Evolutionary conservation across 2,797 vertebrate genomes (phyloP), one percentile per base, ranked within the genome.

Genomic region (Pantherophis alleghaniensis): DNA sequence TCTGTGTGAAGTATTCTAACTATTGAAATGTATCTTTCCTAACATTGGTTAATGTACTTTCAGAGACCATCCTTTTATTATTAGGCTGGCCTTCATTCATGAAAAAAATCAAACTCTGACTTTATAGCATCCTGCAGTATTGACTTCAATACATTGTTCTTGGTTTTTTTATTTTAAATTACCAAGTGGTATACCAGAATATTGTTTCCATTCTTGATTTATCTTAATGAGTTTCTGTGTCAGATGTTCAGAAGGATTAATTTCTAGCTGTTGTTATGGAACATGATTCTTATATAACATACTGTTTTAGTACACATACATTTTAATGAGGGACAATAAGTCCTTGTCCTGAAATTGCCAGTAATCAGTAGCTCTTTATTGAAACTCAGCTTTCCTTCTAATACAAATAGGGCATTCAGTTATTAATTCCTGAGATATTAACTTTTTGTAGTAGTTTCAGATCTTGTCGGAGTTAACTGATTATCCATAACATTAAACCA

Each of bases 241-340:
- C 93, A 90, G 89, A 90, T 94, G 88, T 92, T 95, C 86, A 90
- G 88, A n/a, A 55, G 87, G 89, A 94, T 95, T 90, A 22, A 91
- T 95, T 88, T 90, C n/a, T 86, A 63, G 37, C 22, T 94, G 28
- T 86, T 88, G 7, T 3, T 86, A 86, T 79, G 42, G 56, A 93
- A 28, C 91, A 74, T 51, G 57, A 5, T 92, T 93, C 69, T 94
- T 69, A 57, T 60, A 86, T 86, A 92, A 92, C 89, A 63, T 89
- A 56, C 56, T 86, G 69, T 92, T 91, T 89, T 18, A 69, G 59
- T 32, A 61, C 26, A 7, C 6, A 0, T 14, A 4, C 6, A 53
- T 90, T 90, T 93, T 96, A 94, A 94, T 95, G 74, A 95, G 89
- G 55, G 93, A 91, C 61, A 88, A 7, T 87, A 92, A 91, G 32